Evolutionary conservation across 2,888 invertebrate species (phyloP).

Genomic region (Coenonympha arcania): DNA sequence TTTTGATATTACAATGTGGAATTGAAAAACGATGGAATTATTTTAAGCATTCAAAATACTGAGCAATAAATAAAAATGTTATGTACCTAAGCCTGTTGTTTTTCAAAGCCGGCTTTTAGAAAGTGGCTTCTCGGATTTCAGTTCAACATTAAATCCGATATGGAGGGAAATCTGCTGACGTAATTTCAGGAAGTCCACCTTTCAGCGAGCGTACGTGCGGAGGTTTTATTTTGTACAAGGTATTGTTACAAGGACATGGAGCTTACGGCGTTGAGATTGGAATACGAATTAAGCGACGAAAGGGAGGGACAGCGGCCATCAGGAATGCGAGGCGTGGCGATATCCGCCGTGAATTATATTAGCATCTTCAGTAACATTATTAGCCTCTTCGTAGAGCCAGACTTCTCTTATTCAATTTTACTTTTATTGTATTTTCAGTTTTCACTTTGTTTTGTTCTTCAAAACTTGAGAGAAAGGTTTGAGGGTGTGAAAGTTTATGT

Average conservation of each 20-base stretch:
- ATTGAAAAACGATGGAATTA: too few relatives aligned
- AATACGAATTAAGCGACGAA: conserved; percentile 65
- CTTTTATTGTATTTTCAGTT: conserved; percentile 8
- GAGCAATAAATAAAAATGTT: too few relatives aligned
- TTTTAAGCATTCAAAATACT: too few relatives aligned
- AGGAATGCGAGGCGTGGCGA: conserved; percentile 63
- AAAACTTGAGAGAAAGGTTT: too few relatives aligned
- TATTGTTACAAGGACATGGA: conserved; percentile 65
- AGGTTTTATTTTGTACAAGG: conserved; percentile 66
- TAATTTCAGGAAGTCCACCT: conserved; percentile 57
- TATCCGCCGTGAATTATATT: conserved; percentile 40
- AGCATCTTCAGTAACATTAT: conserved; percentile 23
- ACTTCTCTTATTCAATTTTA: conserved; percentile 18
- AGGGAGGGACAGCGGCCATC: conserved; percentile 56
- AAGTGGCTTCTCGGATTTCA: not conserved
- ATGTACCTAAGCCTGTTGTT: too few relatives aligned
- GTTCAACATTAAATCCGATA: conserved; percentile 20
- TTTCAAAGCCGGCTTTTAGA: not conserved
- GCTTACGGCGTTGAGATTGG: conserved; percentile 55
- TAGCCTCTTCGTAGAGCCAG: conserved; percentile 20
- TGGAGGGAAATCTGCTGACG: conserved; percentile 47
- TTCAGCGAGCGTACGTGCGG: conserved; percentile 63
- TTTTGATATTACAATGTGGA: too few relatives aligned
- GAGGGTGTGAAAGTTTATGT: not conserved
- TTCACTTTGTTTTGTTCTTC: not conserved